Evolutionary conservation across 2,797 vertebrate species (phyloP).

Genomic region (Eulemur coronatus): DNA sequence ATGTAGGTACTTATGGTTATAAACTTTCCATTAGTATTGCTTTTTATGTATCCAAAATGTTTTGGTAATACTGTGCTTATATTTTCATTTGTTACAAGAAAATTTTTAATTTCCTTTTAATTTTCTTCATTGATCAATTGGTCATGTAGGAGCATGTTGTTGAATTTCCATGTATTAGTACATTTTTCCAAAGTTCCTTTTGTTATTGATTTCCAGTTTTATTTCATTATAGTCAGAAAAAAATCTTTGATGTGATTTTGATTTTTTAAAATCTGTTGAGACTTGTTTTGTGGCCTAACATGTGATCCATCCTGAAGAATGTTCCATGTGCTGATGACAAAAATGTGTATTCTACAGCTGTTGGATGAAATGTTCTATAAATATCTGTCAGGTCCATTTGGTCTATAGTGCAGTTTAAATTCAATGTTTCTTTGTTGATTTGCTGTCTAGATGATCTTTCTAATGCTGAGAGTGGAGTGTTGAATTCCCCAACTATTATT

Average conservation of each 20-base stretch:
- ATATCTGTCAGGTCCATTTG: background rate
- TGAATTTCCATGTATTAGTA: background rate
- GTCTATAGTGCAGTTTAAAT: background rate
- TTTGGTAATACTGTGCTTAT: background rate
- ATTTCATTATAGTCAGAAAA: background rate
- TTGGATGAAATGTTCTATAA: background rate
- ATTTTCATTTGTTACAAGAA: background rate
- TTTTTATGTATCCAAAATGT: background rate
- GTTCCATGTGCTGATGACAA: background rate
- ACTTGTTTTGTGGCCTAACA: background rate
- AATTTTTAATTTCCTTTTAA: background rate
- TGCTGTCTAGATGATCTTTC: background rate
- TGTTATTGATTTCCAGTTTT: background rate
- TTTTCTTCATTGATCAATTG: background rate
- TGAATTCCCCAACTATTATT: background rate
- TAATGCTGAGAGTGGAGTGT: background rate
- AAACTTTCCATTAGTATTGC: background rate
- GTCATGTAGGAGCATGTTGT: background rate
- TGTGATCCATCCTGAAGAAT: background rate
- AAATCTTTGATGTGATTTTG: background rate
- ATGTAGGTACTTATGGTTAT: background rate
- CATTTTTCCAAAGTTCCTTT: background rate
- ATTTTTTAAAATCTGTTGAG: background rate
- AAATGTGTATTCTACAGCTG: background rate
- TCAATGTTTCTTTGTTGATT: background rate